phyloP scores from a whole-genome alignment of 1,140 invertebrate species.

The Drosophila mayri region DNA sequence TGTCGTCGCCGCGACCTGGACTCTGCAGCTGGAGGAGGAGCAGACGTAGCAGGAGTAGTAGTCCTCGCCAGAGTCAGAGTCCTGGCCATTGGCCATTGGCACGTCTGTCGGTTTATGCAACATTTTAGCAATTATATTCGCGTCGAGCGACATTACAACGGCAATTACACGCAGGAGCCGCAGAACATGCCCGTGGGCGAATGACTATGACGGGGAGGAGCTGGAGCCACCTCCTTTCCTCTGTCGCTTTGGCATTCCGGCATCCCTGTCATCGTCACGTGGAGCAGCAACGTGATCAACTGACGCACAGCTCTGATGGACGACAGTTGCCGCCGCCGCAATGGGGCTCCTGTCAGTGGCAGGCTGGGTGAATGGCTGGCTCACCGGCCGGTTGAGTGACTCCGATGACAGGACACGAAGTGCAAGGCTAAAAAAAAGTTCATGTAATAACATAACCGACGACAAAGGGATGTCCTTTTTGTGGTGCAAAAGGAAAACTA shows the following conservation, averaged over 20 bases:
- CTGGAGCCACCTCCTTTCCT: not conserved
- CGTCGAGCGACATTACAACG: constrained; percentile 81
- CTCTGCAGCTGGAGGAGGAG: constrained; percentile 1
- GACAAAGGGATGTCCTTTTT: constrained; percentile 7
- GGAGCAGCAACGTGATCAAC: constrained; percentile 75
- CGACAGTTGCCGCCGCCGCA: constrained; percentile 49
- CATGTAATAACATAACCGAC: constrained; percentile 12
- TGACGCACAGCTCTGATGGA: constrained; percentile 62
- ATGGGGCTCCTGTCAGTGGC: constrained; percentile 58
- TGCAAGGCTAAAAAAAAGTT: constrained; percentile 16
- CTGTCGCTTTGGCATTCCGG: constrained; percentile 42
- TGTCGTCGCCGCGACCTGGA: constrained; percentile 59
- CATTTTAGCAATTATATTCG: constrained; percentile 83
- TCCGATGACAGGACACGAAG: constrained; percentile 42
- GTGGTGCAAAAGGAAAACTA: not conserved
- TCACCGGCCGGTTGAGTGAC: constrained; percentile 36
- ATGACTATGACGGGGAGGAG: constrained; percentile 5
- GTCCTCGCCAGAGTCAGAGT: constrained; percentile 9
- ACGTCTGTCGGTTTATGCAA: constrained; percentile 75
- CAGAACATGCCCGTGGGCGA: constrained; percentile 45
- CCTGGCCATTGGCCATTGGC: constrained; percentile 62
- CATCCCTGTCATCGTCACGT: constrained; percentile 73
- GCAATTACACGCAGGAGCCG: constrained; percentile 79
- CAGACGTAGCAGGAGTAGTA: not conserved
- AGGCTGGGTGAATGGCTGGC: constrained; percentile 30